These are phyloP conservation scores for Phalera bucephala DNA, from an alignment of 2,888 invertebrate species.

Conservation along the genomic window DNA sequence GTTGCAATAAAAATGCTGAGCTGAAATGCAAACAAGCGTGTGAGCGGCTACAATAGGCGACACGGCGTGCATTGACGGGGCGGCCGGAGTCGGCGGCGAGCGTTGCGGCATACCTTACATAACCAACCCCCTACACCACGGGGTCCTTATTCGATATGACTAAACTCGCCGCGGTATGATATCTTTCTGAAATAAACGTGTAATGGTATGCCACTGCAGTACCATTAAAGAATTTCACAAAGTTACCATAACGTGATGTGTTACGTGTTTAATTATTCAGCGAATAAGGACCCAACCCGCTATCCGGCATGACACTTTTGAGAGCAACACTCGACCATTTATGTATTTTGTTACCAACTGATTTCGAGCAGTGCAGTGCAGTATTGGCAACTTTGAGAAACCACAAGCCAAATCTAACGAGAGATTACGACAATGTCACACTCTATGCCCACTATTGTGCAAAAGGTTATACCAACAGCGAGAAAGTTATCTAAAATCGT, in stretches of 20 bases:
- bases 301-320: slow-evolving; percentile 54
- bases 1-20: slow-evolving; percentile 44
- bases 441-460: not conserved
- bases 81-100: slow-evolving; percentile 26
- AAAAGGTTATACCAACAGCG: too few species aligned
- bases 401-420: not conserved
- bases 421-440: not conserved
- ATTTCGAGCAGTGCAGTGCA: slow-evolving; percentile 17
- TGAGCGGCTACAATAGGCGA: slow-evolving; percentile 48
- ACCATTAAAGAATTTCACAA: too few species aligned
- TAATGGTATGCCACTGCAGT: too few species aligned
- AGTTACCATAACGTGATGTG: too few species aligned
- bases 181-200: too few species aligned
- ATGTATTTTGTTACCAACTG: slow-evolving; percentile 26
- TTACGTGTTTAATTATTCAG: too few species aligned
- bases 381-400: slow-evolving; percentile 3
- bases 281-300: slow-evolving; percentile 24
- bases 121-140: slow-evolving; percentile 45
- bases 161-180: too few species aligned
- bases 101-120: slow-evolving; percentile 61
- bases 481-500: too few species aligned
- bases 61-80: slow-evolving; percentile 45
- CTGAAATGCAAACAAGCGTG: slow-evolving; percentile 54
- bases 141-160: too few species aligned
- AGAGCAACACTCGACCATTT: slow-evolving; percentile 34